These are phyloP conservation scores for Campoletis raptor DNA, from an alignment of 2,888 invertebrate species.

Conservation along the genomic window DNA sequence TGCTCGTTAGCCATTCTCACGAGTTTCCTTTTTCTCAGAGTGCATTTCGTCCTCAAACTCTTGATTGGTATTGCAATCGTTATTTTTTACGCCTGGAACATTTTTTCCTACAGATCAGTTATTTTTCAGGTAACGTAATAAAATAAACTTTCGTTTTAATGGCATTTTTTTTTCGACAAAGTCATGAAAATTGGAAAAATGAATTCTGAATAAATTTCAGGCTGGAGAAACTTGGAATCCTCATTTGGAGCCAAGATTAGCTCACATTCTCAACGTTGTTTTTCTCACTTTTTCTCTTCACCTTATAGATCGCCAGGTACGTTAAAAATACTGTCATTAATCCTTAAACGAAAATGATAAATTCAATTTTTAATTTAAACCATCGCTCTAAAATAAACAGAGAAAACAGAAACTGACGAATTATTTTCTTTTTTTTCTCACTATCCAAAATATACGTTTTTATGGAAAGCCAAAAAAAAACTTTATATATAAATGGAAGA, in stretches of 20 bases:
- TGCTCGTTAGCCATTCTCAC: conserved; percentile 89
- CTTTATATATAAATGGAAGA: too few relatives aligned
- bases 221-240: conserved; percentile 90
- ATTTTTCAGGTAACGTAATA: conserved; percentile 85
- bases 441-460: too few relatives aligned
- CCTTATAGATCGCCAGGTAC: conserved; percentile 93
- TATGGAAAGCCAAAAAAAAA: too few relatives aligned
- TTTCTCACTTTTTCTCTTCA: conserved; percentile 92
- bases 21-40: conserved; percentile 93
- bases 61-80: conserved; percentile 89
- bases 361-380: not conserved
- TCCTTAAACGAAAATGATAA: conserved; percentile 11
- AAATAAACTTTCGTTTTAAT: not conserved
- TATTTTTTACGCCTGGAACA: conserved; percentile 88
- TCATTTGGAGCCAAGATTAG: conserved; percentile 88
- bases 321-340: conserved; percentile 13
- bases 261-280: conserved; percentile 91
- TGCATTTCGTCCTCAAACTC: conserved; percentile 94
- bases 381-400: not conserved
- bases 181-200: not conserved
- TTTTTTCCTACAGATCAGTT: conserved; percentile 87
- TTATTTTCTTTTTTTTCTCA: too few relatives aligned
- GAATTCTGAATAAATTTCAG: conserved; percentile 84
- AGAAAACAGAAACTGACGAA: not conserved
- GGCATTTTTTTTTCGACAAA: not conserved